Base-by-base conservation (phyloP, 1,140 invertebrate species). In the Drosophila teissieri region DNA sequence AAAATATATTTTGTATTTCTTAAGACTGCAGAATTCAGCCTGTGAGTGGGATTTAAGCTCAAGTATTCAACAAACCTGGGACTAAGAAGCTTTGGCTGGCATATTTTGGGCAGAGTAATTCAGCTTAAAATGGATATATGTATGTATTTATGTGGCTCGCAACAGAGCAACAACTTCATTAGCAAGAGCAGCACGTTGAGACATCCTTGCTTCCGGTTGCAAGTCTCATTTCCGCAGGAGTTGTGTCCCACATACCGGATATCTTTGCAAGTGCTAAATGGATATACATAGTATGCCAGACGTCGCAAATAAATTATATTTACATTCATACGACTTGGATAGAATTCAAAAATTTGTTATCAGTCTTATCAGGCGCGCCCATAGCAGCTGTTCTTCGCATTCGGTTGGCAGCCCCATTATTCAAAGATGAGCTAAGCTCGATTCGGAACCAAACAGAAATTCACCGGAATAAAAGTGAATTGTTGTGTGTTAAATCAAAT, bases 1-100 rank as follows among this genome's bases (percentile, higher is more conserved):
- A 19, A 19, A 19, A 19, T 2, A 19, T 19, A 19, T 19, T 19
- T 19, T 19, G 19, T 19, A 19, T 19, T 19, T 19, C 2, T 19
- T 19, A 19, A 19, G 19, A 19, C 19, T 19, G 1, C 19, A 19
- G 19, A 19, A 19, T 1, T 19, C 2, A 36, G 57, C 57, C 27
- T 48, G 42, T 63, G 44, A 63, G 44, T 15, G 14, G 34, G 15
- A 27, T 34, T 14, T 11, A 17, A 17, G 57, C 44, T 65, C 79
- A 73, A 86, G 60, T 70, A 77, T 70, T 79, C 72, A 80, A 82
- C 75, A 73, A 79, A 62, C 7, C 65, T 80, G 79, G 72, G 44
- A 55, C 74, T 15, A 7, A 42, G 8, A 31, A 31, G 31, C 8
- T 31, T 42, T 6, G 14, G 5, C 14, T 15, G 6, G n/a, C 4